Evolutionary conservation across 2,113 vertebrate species (phyloP), one percentile per base, ranked within the genome.

Genomic region (Ginglymostoma cirratum): DNA sequence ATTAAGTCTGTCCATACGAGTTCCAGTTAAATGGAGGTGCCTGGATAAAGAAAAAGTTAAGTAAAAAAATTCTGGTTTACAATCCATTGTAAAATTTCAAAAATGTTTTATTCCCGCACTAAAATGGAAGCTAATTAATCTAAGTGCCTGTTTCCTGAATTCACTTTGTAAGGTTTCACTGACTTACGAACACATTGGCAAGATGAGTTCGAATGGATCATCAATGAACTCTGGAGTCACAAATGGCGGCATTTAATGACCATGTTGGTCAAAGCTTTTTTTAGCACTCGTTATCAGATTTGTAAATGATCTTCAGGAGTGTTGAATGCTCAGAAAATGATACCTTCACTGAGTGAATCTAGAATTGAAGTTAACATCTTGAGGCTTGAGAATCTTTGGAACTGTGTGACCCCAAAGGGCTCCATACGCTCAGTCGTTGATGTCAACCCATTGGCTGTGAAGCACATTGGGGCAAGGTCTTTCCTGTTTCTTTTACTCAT

Each of bases 71-170:
- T n/a, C 61, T 19, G 5, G n/a, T 19, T 66, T 66, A 19, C 38
- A 61, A 66, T 66, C 66, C 65, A 66, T 93, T 7, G 30, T 92
- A 65, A 92, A 90, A 90, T 55, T 34, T 90, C 12, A 61, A 61
- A 34, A 30, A 19, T 19, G 0, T 55, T 90, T 52, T 2, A 92
- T 65, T 61, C 65, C 15, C 17, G 30, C 21, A 15, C 30, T 65
- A 61, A 92, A 65, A n/a, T 92, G 55, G n/a, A 65, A 55, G 30
- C 87, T 92, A 65, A 92, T 65, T 92, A 92, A 92, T 92, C 87
- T 12, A 52, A 87, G 72, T 76, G 72, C 78, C 0, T 17, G 21
- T 83, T 83, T 45, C 17, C 38, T 21, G 5, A 45, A 19, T 38
- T 83, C 14, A 21, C 80, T 83, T 83, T 38, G 1, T 38, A 19